Base-by-base conservation (phyloP, 2,797 vertebrate species). In the Poecilia gillii region DNA sequence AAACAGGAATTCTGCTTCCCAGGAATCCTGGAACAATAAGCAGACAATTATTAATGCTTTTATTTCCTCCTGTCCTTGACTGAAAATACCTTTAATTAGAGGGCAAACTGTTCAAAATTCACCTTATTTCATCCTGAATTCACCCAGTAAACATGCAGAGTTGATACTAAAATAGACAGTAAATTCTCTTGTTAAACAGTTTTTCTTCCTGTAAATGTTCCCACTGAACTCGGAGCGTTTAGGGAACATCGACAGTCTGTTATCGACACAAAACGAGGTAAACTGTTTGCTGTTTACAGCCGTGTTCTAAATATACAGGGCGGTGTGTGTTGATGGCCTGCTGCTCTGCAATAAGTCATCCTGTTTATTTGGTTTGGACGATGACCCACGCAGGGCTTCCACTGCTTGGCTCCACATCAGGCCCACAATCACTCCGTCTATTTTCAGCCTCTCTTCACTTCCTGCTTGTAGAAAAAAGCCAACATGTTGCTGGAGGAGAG, bases 331-430 rank as follows among this genome's bases (percentile, higher is more conserved):
- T 72, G 62, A 76, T 43, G 73, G 74, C 76, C 72, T 90, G 83
- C 77, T 80, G 85, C 84, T 73, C 47, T 41, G 78, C 55, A 73
- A 80, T 81, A 84, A 88, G 57, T 89, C 77, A 47, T 83, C 70
- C 74, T 91, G 87, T 92, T 92, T 94, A 85, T 93, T 93, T 92
- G 51, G 82, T 79, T 82, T 92, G 86, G 90, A 88, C 28, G 66
- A 6, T 28, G 79, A 87, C 82, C 84, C 80, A 77, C 66, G 47
- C 87, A 68, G 82, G 84, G 77, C 84, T 84, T 87, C 85, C 86
- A 83, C 80, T 75, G 62, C 72, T 83, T 89, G 88, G 87, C 84
- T 85, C 59, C 0, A 59, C 66, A 77, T 86, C 84, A 3, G 31
- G 70, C 62, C 76, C 73, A 82, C 83, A 87, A 75, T 87, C 89